Evolutionary conservation across 2,888 invertebrate species (phyloP).

Genomic region (Microdon myrmicae): DNA sequence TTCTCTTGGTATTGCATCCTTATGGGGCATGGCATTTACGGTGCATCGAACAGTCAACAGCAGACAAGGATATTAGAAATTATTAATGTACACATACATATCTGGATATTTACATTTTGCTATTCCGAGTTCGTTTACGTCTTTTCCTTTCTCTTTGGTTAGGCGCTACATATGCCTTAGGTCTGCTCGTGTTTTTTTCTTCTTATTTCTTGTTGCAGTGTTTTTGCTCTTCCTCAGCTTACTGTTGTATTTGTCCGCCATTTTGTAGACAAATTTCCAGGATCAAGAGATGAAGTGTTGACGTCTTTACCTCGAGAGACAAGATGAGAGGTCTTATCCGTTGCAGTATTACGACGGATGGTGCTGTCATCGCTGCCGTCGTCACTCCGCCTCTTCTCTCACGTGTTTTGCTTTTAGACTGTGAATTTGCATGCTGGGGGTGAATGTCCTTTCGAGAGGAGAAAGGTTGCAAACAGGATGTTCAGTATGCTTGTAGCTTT

Average conservation of each 20-base stretch:
- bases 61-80: slow-evolving; percentile 48
- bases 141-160: slow-evolving; percentile 8
- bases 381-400: slow-evolving; percentile 32
- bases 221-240: not conserved
- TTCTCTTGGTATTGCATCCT: slow-evolving; percentile 1
- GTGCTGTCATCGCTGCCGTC: slow-evolving; percentile 26
- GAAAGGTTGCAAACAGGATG: slow-evolving; percentile 46
- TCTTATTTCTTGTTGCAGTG: slow-evolving; percentile 2
- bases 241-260: slow-evolving; percentile 43
- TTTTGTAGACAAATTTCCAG: slow-evolving; percentile 52
- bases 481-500: slow-evolving; percentile 37
- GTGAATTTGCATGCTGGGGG: slow-evolving; percentile 48
- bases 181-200: not conserved
- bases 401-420: too few species aligned
- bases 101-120: slow-evolving; percentile 40
- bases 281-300: slow-evolving; percentile 52
- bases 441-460: slow-evolving; percentile 48
- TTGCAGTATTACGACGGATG: slow-evolving; percentile 44
- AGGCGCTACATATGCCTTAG: too few species aligned
- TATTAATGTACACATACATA: slow-evolving; percentile 37
- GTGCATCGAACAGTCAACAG: slow-evolving; percentile 46
- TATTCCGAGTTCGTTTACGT: slow-evolving; percentile 32
- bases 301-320: slow-evolving; percentile 51
- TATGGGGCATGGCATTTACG: slow-evolving; percentile 22
- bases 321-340: slow-evolving; percentile 52